phyloP scores from a whole-genome alignment of 2,113 vertebrate species.

The Entomyzon cyanotis region DNA sequence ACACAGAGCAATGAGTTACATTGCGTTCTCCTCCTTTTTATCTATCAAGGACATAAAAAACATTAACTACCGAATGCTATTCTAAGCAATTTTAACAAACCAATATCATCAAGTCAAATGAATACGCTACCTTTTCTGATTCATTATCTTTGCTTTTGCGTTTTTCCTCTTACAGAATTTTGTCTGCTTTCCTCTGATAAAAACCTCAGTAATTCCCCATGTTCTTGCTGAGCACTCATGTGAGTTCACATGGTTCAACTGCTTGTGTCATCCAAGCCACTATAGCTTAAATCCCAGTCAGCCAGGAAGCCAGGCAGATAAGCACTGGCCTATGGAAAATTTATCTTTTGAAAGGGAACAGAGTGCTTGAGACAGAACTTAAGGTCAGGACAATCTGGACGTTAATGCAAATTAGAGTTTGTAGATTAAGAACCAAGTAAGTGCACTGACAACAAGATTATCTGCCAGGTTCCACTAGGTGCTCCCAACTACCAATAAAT shows the following conservation, averaged over 20 bases:
- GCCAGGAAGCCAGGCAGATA: constrained; percentile 23
- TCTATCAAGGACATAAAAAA: neutral
- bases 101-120: neutral
- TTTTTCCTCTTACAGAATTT: neutral
- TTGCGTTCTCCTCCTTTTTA: neutral
- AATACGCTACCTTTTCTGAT: constrained; percentile 46
- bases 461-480: neutral
- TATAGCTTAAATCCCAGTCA: neutral
- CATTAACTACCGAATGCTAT: neutral
- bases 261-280: neutral
- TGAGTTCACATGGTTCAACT: neutral
- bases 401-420: neutral
- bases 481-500: neutral
- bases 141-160: constrained; percentile 27
- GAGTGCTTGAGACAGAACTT: neutral
- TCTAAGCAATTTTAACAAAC: neutral
- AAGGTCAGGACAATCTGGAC: neutral
- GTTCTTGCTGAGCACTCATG: neutral
- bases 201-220: constrained; percentile 8
- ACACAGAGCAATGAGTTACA: neutral
- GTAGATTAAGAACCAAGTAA: neutral
- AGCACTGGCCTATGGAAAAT: neutral
- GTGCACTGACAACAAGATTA: neutral
- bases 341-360: constrained; percentile 22
- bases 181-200: neutral